These are phyloP conservation scores for Fistularia tabacaria DNA, from an alignment of 2,797 vertebrate genomes.

Conservation along the genomic window DNA sequence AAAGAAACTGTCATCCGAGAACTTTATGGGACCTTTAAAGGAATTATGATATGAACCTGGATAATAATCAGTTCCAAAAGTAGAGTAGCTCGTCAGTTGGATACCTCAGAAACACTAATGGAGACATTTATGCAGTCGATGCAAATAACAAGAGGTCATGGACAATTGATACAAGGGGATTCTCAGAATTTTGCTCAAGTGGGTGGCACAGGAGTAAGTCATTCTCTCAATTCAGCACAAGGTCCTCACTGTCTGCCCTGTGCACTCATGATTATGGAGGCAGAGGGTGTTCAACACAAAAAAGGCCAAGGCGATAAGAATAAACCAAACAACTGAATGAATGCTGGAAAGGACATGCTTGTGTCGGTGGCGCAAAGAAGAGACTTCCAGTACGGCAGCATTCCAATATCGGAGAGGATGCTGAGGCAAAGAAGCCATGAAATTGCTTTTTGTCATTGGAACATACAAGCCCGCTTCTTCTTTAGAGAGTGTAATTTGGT, in stretches of 20 bases:
- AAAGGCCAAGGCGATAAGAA: slow-evolving; percentile 41
- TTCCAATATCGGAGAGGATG: slow-evolving; percentile 63
- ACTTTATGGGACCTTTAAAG: too few species aligned
- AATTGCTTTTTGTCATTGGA: slow-evolving; percentile 62
- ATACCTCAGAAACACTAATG: too few species aligned
- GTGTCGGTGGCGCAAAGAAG: slow-evolving; percentile 39
- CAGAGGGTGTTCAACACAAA: slow-evolving; percentile 28
- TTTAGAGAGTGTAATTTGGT: slow-evolving; percentile 60
- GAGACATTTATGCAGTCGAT: too few species aligned
- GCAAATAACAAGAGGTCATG: not conserved
- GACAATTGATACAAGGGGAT: slow-evolving; percentile 37
- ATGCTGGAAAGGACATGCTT: slow-evolving; percentile 40
- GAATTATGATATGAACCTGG: too few species aligned
- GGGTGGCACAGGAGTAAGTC: slow-evolving; percentile 46
- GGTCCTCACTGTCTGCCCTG: slow-evolving; percentile 46
- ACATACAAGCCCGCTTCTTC: slow-evolving; percentile 44
- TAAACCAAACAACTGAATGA: slow-evolving; percentile 45
- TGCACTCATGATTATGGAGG: slow-evolving; percentile 55
- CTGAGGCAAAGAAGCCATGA: slow-evolving; percentile 58
- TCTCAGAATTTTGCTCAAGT: slow-evolving; percentile 30
- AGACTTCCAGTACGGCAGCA: slow-evolving; percentile 29
- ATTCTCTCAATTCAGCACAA: slow-evolving; percentile 57
- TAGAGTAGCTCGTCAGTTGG: too few species aligned
- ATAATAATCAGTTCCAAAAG: too few species aligned
- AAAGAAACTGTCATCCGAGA: too few species aligned